phyloP scores from a whole-genome alignment of 1,140 invertebrate species.

The Patella vulgata region DNA sequence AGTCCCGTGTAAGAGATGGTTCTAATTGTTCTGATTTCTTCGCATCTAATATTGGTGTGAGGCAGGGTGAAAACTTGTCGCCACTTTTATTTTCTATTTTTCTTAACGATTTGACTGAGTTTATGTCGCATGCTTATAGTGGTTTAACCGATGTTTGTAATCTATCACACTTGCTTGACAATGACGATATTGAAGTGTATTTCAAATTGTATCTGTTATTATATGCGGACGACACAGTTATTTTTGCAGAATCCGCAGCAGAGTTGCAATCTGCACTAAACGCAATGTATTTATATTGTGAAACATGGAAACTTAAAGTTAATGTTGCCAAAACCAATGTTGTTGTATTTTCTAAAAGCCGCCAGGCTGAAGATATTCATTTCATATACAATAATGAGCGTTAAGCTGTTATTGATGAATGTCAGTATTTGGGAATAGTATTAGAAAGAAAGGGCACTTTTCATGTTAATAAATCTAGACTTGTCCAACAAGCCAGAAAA shows the following conservation, averaged over 20 bases:
- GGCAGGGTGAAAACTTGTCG: background rate
- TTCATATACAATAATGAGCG: background rate
- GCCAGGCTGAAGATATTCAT: background rate
- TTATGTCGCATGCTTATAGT: no score
- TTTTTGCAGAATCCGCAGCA: constrained; percentile 12
- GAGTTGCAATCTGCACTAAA: constrained; percentile 23
- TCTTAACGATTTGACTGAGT: no score
- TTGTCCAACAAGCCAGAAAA: no score
- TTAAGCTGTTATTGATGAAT: no score
- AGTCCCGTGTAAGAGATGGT: no score
- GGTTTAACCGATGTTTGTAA: no score
- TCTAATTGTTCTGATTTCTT: constrained; percentile 1
- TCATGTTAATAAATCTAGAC: no score
- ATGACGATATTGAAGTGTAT: background rate
- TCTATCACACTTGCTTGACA: no score
- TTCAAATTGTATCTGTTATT: constrained; percentile 24
- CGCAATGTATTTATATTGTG: constrained; percentile 11
- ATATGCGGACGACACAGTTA: constrained; percentile 34
- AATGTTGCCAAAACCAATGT: constrained; percentile 32
- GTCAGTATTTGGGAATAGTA: no score
- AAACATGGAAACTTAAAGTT: constrained; percentile 24
- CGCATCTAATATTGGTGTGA: constrained; percentile 1
- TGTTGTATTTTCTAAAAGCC: constrained; percentile 2
- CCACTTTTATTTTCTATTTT: no score
- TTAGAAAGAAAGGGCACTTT: no score